Evolutionary conservation across 2,113 vertebrate genomes (phyloP).

Genomic region (Datnioides undecimradiatus): DNA sequence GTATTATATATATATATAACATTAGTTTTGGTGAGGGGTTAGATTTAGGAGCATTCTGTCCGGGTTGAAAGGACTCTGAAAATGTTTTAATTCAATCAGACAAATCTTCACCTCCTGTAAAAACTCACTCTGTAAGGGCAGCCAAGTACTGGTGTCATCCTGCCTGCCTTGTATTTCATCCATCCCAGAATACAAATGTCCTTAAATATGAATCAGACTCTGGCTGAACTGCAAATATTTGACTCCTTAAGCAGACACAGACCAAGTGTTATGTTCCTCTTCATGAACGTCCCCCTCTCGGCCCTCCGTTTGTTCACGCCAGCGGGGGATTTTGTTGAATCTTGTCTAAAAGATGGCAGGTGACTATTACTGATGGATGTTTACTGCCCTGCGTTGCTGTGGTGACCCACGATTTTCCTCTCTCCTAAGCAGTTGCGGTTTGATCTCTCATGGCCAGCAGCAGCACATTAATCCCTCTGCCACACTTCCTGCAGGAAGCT

Average conservation of each 20-base stretch:
- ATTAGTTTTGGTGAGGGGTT: too few species aligned
- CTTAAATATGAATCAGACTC: background rate
- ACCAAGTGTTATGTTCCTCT: background rate
- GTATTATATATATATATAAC: too few species aligned
- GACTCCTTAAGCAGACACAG: background rate
- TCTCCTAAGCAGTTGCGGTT: background rate
- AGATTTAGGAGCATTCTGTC: background rate
- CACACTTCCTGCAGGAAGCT: slow-evolving; percentile 87
- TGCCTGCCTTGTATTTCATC: background rate
- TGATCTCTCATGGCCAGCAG: too few species aligned
- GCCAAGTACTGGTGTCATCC: background rate
- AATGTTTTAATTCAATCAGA: background rate
- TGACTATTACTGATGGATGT: background rate
- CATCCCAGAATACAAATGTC: slow-evolving; percentile 1
- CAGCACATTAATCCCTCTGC: background rate
- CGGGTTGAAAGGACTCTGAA: background rate
- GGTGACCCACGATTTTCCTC: background rate
- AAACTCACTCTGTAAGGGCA: background rate
- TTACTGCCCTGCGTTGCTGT: background rate
- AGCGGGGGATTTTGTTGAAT: background rate
- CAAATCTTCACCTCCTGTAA: background rate
- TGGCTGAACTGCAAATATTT: background rate
- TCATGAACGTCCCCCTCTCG: background rate
- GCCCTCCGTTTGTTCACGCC: background rate
- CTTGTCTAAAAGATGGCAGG: background rate